Percentiles rank a stretch among this genome's conserved stretches.
Conservation (phyloP, 2,888 invertebrate genomes). For the Sarcophaga caerulescens region DNA sequence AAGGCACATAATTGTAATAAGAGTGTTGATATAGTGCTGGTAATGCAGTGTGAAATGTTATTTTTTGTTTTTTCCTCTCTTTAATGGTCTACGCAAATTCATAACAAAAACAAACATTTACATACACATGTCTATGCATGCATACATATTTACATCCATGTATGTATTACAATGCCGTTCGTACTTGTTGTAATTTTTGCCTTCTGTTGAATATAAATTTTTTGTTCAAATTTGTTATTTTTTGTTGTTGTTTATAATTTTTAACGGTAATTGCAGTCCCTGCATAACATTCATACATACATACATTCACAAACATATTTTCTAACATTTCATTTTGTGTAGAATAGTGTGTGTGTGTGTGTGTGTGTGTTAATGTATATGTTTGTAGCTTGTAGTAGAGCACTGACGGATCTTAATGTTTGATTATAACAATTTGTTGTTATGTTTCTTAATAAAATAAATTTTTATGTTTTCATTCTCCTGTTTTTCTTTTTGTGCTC, state of each 20-base stretch:
- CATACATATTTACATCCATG: too few species aligned
- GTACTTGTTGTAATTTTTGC: not conserved
- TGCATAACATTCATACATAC: conserved; percentile 38
- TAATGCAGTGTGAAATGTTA: conserved; percentile 67
- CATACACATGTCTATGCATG: not conserved
- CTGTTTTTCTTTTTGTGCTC: too few species aligned
- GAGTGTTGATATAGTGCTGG: conserved; percentile 57
- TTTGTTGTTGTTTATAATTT: conserved; percentile 62
- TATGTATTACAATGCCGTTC: not conserved
- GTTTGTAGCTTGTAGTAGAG: conserved; percentile 40
- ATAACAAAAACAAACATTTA: conserved; percentile 22
- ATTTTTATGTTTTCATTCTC: conserved; percentile 48
- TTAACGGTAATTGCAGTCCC: conserved; percentile 65
- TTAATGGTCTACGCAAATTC: conserved; percentile 64
- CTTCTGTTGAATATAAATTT: conserved; percentile 2
- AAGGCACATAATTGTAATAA: conserved; percentile 28
- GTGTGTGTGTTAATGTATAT: conserved; percentile 20
- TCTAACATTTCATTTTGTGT: not conserved
- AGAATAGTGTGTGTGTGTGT: conserved; percentile 5
- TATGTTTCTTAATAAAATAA: conserved; percentile 64
- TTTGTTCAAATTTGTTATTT: conserved; percentile 40
- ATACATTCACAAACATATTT: not conserved
- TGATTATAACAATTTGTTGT: conserved; percentile 67
- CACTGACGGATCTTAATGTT: conserved; percentile 55
- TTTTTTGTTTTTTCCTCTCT: conserved; percentile 19